Evolutionary conservation across 2,888 invertebrate genomes (phyloP).

Genomic region (Theodoxus fluviatilis): DNA sequence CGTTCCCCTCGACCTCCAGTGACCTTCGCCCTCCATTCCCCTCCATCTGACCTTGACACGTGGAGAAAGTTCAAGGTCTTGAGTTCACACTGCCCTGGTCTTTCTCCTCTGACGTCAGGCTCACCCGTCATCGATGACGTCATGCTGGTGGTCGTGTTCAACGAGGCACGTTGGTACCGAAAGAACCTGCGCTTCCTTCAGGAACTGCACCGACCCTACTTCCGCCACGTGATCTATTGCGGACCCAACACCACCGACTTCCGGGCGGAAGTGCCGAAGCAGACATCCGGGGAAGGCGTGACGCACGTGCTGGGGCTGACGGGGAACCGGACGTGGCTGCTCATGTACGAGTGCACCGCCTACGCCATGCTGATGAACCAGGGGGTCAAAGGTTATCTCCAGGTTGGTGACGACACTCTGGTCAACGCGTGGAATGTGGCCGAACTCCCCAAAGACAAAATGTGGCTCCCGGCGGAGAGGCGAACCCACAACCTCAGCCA

Average conservation of each 20-base stretch:
- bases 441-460: not conserved
- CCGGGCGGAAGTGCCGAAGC: not conserved
- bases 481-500: too few species aligned
- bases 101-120: too few species aligned
- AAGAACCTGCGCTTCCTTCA: too few species aligned
- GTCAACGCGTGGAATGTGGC: constrained; percentile 9
- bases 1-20: too few species aligned
- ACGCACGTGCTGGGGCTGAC: not conserved
- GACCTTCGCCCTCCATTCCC: too few species aligned
- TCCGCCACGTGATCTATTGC: constrained; percentile 8
- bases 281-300: not conserved
- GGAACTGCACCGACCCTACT: constrained; percentile 5
- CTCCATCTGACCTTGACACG: too few species aligned
- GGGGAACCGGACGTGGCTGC: constrained; percentile 1
- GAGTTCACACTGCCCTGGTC: too few species aligned
- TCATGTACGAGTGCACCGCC: constrained; percentile 15
- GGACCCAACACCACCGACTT: constrained; percentile 11
- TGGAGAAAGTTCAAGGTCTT: too few species aligned
- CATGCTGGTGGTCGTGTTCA: too few species aligned
- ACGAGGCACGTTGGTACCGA: too few species aligned
- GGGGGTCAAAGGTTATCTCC: constrained; percentile 12
- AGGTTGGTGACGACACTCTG: constrained; percentile 21
- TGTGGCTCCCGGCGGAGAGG: constrained; percentile 5
- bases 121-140: too few species aligned
- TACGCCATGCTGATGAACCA: constrained; percentile 20